Percentiles rank a stretch among this genome's conserved stretches.
Evolutionary conservation across 1,140 invertebrate genomes (phyloP).

Genomic region (Antheraea pernyi): DNA sequence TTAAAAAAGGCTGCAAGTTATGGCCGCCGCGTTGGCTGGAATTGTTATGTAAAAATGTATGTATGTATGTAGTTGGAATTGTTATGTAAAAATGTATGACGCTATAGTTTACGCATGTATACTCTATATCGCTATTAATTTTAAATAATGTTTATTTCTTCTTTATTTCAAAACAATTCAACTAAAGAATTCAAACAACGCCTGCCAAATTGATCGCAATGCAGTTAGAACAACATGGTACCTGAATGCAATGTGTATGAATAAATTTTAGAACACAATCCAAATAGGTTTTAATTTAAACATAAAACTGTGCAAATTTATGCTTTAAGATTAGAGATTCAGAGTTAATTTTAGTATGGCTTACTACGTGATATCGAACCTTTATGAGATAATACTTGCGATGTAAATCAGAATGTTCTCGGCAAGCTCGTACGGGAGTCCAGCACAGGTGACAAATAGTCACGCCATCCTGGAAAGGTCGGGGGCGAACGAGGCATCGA

Average conservation of each 20-base stretch:
- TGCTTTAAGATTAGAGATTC: background rate
- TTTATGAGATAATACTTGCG: slow-evolving; percentile 26
- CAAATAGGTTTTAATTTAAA: background rate
- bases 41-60: no score
- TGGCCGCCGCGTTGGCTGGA: no score
- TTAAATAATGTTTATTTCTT: slow-evolving; percentile 10
- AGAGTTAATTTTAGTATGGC: background rate
- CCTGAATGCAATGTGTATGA: slow-evolving; percentile 51
- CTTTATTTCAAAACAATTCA: slow-evolving; percentile 13
- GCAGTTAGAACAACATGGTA: slow-evolving; percentile 62
- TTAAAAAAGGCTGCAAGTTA: no score
- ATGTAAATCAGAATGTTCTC: slow-evolving; percentile 71
- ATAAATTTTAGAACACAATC: slow-evolving; percentile 41
- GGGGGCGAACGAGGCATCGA: slow-evolving; percentile 59
- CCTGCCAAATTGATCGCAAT: slow-evolving; percentile 62
- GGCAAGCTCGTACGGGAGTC: slow-evolving; percentile 68
- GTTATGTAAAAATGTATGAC: no score
- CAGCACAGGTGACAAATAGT: slow-evolving; percentile 76
- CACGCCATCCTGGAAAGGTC: slow-evolving; percentile 63
- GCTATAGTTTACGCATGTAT: no score
- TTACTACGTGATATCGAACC: background rate
- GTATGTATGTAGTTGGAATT: no score
- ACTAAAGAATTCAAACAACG: slow-evolving; percentile 60
- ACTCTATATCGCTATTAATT: no score
- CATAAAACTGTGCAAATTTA: background rate